Percentiles rank a stretch among this genome's conserved stretches.
Evolutionary conservation across 2,113 vertebrate genomes (phyloP).

Genomic region (Gymnobelideus leadbeateri): DNA sequence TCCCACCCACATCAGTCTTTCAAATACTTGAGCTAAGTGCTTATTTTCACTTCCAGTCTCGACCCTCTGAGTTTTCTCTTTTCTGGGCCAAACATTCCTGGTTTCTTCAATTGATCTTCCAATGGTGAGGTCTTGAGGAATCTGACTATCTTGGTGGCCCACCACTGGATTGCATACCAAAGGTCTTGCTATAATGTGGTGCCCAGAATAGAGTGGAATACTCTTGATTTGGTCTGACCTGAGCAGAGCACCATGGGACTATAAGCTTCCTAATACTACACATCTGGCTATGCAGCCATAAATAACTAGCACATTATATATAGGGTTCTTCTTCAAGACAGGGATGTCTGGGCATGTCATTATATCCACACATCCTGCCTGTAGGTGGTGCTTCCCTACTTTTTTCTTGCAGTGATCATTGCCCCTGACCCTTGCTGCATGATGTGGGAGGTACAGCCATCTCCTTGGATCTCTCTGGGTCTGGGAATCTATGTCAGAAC

Average conservation of each 20-base stretch:
- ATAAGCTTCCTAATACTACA: not conserved
- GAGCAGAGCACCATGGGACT: not conserved
- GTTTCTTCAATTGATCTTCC: not conserved
- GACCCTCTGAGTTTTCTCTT: not conserved
- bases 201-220: not conserved
- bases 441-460: no score
- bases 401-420: no score
- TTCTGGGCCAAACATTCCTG: not conserved
- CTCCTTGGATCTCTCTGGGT: no score
- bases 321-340: not conserved
- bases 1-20: not conserved
- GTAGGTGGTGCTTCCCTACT: no score
- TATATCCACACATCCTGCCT: no score
- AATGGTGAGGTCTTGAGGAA: not conserved
- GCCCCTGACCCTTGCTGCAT: no score
- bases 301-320: not conserved
- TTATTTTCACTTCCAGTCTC: not conserved
- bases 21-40: not conserved
- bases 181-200: not conserved
- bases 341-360: not conserved
- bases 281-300: not conserved
- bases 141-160: not conserved
- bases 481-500: no score
- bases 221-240: not conserved
- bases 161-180: not conserved